Evolutionary conservation across 2,888 invertebrate species (phyloP), one percentile per base, ranked within the genome.

Genomic region (Lithophane leautieri): DNA sequence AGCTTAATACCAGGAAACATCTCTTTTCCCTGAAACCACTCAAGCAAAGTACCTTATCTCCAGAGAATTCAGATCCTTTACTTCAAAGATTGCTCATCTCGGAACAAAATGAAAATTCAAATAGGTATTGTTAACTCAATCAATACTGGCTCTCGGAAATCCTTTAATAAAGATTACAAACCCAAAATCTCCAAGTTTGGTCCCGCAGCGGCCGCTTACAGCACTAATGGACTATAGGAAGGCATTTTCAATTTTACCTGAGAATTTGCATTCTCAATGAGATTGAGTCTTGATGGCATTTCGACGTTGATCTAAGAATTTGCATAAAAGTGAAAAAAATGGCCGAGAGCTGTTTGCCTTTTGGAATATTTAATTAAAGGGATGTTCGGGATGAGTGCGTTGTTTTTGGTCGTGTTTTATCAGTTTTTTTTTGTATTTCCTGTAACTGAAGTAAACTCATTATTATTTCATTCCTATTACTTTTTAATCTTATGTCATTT

Each of bases 171-270:
- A 87, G 73, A 85, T 85, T 82, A 88, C 84, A 85, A 83, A 82
- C 82, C 83, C 80, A 25, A 87, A 85, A 84, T 79, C 79, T 82
- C 73, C 61, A 80, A 83, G 79, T 77, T 75, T 56, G 78, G 78
- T 80, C 82, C 78, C 82, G 22, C 40, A 71, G 80, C 78, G 78
- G 81, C 87, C 86, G 85, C 90, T 89, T 85, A 84, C 79, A 62
- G n/a, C 88, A 86, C 88, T 91, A 91, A 92, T 91, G 88, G 90
- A 77, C 83, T 84, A 87, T 83, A 79, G 87, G 82, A 85, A 92
- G 92, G 92, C 90, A 94, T 94, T 94, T 94, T 94, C 94, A 94
- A 94, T 95, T 94, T 93, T 91, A 93, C 92, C 93, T 91, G 89
- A 25, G 89, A 87, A 94, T 95, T 94, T 93, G 89, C 94, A 95